phyloP scores from a whole-genome alignment of 2,888 invertebrate genomes.

The Ophion ventricosus region DNA sequence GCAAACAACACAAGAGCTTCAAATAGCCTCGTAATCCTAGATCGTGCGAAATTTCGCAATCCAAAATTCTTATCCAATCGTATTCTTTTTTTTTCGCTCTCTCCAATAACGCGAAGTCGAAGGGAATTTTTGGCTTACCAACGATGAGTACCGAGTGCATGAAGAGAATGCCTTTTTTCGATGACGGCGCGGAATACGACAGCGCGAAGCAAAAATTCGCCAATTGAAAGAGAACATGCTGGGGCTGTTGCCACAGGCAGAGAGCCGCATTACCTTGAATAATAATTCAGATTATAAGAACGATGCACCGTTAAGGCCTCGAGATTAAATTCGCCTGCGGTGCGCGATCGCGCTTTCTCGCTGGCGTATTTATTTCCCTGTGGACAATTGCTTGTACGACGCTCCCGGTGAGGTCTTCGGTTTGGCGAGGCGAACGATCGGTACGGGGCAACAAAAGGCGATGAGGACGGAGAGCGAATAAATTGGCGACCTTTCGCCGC shows the following conservation, averaged over 20 bases:
- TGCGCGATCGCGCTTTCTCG: slow-evolving; percentile 5
- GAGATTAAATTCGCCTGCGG: not conserved
- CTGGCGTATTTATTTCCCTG: slow-evolving; percentile 27
- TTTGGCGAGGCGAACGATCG: slow-evolving; percentile 29
- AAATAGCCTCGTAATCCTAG: not conserved
- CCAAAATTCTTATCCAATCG: no score
- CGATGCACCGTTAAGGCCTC: slow-evolving; percentile 25
- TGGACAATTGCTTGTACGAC: slow-evolving; percentile 8
- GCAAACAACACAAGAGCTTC: not conserved
- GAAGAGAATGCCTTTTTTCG: slow-evolving; percentile 91
- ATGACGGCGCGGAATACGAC: slow-evolving; percentile 92
- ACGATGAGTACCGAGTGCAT: slow-evolving; percentile 92
- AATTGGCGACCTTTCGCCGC: slow-evolving; percentile 42
- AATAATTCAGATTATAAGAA: slow-evolving; percentile 48
- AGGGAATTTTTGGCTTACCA: slow-evolving; percentile 86
- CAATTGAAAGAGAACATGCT: slow-evolving; percentile 90
- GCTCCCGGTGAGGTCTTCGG: not conserved
- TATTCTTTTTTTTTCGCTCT: no score
- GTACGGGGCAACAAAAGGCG: slow-evolving; percentile 4
- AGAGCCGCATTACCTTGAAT: slow-evolving; percentile 77
- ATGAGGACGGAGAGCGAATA: not conserved
- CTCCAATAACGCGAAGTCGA: not conserved
- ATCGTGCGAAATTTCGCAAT: no score
- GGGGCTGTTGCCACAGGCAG: slow-evolving; percentile 88
- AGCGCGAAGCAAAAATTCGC: slow-evolving; percentile 91